Conservation (phyloP, 2,797 vertebrate genomes). For the Sebastolobus altivelis region DNA sequence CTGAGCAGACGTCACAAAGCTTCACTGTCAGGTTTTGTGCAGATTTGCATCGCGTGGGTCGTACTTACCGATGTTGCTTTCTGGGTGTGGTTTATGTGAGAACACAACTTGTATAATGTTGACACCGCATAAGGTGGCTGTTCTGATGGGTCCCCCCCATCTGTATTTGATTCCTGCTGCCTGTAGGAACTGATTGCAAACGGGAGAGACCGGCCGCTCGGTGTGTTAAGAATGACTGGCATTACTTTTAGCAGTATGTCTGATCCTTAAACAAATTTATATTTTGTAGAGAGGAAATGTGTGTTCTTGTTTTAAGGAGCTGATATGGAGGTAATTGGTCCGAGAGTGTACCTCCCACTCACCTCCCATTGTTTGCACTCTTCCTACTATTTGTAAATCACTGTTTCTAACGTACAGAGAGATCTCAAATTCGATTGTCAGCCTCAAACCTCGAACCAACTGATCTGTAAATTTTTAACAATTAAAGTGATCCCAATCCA, state of each 20-base stretch:
- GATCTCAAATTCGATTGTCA: conserved; percentile 39
- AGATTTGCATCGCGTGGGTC: conserved; percentile 31
- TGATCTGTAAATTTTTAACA: conserved; percentile 73
- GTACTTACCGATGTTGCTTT: conserved; percentile 6
- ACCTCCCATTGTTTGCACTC: conserved; percentile 56
- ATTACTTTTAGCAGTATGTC: conserved; percentile 38
- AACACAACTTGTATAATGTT: conserved; percentile 8
- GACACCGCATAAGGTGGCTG: not conserved
- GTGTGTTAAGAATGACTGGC: conserved; percentile 20
- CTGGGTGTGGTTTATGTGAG: conserved; percentile 19
- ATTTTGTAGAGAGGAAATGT: conserved; percentile 54
- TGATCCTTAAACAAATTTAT: conserved; percentile 30
- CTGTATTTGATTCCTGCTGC: not conserved
- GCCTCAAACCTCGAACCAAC: conserved; percentile 51
- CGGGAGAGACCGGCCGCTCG: not conserved
- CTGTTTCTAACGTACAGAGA: conserved; percentile 58
- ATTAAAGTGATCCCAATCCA: conserved; percentile 75
- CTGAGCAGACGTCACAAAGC: conserved; percentile 5
- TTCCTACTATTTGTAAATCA: conserved; percentile 62
- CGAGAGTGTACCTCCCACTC: not conserved
- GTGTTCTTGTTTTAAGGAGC: conserved; percentile 47
- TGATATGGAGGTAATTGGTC: conserved; percentile 22
- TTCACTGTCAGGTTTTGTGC: conserved; percentile 6
- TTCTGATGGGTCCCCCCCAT: not conserved
- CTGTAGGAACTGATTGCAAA: not conserved